These are phyloP conservation scores for Macrobrachium rosenbergii DNA, from an alignment of 1,140 invertebrate species.

Conservation along the genomic window DNA sequence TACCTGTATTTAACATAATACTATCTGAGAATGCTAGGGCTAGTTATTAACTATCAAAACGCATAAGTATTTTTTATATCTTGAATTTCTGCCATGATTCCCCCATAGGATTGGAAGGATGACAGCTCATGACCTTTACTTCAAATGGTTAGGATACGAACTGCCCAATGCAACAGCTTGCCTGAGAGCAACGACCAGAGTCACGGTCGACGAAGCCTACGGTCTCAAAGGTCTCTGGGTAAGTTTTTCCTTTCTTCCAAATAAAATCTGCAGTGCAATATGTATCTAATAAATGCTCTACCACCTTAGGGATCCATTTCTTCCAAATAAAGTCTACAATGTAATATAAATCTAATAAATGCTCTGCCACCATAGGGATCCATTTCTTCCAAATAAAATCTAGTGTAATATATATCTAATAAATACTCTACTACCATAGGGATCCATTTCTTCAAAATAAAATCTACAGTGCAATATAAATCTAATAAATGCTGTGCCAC, in stretches of 20 bases:
- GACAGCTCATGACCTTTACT: slow-evolving; percentile 63
- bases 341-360: neutral
- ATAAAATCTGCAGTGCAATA: neutral
- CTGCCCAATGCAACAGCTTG: slow-evolving; percentile 64
- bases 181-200: slow-evolving; percentile 35
- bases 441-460: neutral
- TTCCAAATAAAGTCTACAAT: neutral
- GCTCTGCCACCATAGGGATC: neutral
- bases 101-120: slow-evolving; percentile 42
- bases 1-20: too few relatives aligned
- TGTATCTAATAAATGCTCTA: neutral
- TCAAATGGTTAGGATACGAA: slow-evolving; percentile 64
- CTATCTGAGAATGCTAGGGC: neutral
- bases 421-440: neutral
- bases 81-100: neutral
- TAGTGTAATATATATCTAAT: neutral
- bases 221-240: slow-evolving; percentile 58
- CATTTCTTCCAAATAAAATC: neutral
- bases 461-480: too few relatives aligned
- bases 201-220: slow-evolving; percentile 61
- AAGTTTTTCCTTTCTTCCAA: neutral
- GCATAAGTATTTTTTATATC: neutral
- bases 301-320: neutral
- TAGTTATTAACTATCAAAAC: slow-evolving; percentile 1
- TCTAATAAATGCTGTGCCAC: too few relatives aligned